These are phyloP conservation scores for Cerastis rubricosa DNA, from an alignment of 2,888 invertebrate genomes.

Conservation along the genomic window DNA sequence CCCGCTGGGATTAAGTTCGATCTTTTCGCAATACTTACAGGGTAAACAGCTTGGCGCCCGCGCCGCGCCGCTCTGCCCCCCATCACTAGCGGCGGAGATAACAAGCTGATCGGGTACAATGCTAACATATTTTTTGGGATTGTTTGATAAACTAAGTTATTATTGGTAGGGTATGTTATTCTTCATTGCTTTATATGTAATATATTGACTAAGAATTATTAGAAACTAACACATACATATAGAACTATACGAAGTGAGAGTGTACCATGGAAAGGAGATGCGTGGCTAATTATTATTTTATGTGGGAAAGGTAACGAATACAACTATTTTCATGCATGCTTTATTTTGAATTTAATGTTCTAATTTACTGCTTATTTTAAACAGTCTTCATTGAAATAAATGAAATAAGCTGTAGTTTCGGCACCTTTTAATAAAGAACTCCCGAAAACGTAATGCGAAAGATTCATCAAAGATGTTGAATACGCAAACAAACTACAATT, in stretches of 20 bases:
- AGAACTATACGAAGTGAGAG: background rate
- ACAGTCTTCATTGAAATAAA: slow-evolving; percentile 3
- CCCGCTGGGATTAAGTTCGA: slow-evolving; percentile 89
- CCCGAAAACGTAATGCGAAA: slow-evolving; percentile 20
- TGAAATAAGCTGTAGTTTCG: background rate
- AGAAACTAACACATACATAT: background rate
- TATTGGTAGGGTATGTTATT: no score
- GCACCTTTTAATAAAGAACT: background rate
- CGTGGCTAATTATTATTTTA: background rate
- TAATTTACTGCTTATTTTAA: background rate
- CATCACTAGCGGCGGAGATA: slow-evolving; percentile 67
- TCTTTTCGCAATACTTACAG: slow-evolving; percentile 89
- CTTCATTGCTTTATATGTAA: background rate
- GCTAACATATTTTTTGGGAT: slow-evolving; percentile 2
- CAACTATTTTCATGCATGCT: background rate
- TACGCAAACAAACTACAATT: slow-evolving; percentile 52
- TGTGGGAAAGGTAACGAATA: background rate
- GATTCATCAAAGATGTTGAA: slow-evolving; percentile 54
- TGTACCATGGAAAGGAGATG: no score
- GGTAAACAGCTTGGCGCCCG: slow-evolving; percentile 83
- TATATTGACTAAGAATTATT: background rate
- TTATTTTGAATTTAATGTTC: background rate
- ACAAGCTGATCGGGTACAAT: slow-evolving; percentile 29
- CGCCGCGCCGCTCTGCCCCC: slow-evolving; percentile 52
- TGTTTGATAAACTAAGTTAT: background rate